Evolutionary conservation across 2,797 vertebrate genomes (phyloP).

Genomic region (Onychomys arenicola): DNA sequence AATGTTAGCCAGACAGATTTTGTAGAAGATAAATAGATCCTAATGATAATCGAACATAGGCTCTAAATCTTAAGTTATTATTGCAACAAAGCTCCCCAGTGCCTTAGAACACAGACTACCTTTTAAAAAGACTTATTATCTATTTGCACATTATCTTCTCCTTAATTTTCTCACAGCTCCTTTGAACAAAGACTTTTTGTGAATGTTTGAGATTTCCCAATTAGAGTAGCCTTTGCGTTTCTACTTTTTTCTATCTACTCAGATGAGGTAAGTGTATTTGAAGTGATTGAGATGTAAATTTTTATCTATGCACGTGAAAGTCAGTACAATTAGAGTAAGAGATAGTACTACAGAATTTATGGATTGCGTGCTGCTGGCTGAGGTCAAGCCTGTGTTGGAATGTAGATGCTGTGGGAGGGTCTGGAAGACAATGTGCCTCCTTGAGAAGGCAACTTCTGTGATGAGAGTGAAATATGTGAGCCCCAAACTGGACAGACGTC

Average conservation of each 20-base stretch:
- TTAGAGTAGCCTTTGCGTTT: conserved; percentile 17
- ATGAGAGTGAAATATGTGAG: conserved; percentile 50
- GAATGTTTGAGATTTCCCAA: conserved; percentile 48
- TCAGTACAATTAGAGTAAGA: conserved; percentile 55
- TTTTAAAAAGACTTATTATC: conserved; percentile 26
- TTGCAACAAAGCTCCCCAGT: conserved; percentile 48
- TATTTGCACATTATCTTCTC: conserved; percentile 12
- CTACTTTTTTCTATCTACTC: conserved; percentile 44
- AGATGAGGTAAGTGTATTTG: conserved; percentile 54
- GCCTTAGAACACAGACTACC: background rate
- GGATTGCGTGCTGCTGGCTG: conserved; percentile 2
- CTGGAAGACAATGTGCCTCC: conserved; percentile 47
- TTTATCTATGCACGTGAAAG: conserved; percentile 30
- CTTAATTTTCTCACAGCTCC: conserved; percentile 25
- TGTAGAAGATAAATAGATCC: conserved; percentile 45
- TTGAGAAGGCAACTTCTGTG: conserved; percentile 63
- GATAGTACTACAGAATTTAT: conserved; percentile 40
- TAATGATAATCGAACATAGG: conserved; percentile 56
- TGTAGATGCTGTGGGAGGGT: conserved; percentile 58
- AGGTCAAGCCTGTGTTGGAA: conserved; percentile 66
- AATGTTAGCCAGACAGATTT: conserved; percentile 45
- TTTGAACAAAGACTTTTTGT: conserved; percentile 69
- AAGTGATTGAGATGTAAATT: conserved; percentile 59
- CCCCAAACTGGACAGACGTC: conserved; percentile 51
- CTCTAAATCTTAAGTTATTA: conserved; percentile 28